Base-by-base conservation (phyloP, 2,888 invertebrate species). In the Nephrocerus scutellatus region DNA sequence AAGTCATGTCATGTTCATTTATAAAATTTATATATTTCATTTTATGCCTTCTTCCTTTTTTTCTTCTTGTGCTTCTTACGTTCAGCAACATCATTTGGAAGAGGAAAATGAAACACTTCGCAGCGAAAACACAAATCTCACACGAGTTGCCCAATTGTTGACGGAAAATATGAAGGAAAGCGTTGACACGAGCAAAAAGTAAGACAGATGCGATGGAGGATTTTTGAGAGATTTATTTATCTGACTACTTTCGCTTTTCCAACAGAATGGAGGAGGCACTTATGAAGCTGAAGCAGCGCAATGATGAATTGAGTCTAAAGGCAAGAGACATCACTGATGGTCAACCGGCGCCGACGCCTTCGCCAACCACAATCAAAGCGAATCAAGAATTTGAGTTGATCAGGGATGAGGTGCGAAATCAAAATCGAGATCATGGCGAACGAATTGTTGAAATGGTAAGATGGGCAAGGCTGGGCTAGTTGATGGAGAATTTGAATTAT, bases 371-470 rank as follows among this genome's bases (percentile, higher is more conserved):
- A 2, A 39, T 53, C 16, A 47, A 52, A 31, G 46, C 48, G 13
- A 55, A 55, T 42, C 56, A 35, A 9, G 58, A 60, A n/a, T 54
- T 60, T 33, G 62, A 62, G 23, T 50, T 60, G 47, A 56, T 56
- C 37, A 51, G 60, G 39, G 60, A 62, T 9, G 66, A 64, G 43
- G 51, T 61, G 36, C 60, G 56, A 23, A 57, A 53, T 31, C 61
- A 66, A 45, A 56, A 58, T 35, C 55, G 56, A 4, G 63, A 64
- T 35, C 66, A 66, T 43, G 60, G 60, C 25, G 68, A 68, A 39
- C 60, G 68, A 29, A 66, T 68, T 48, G 68, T 68, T 23, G 68
- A 68, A 58, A 66, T 68, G 67, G 68, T 68, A 45, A 59, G 64
- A 52, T 4, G n/a, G n/a, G n/a, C n/a, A n/a, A n/a, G n/a, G n/a